Base-by-base conservation (phyloP, 1,140 invertebrate genomes). In the Hestina assimilis region DNA sequence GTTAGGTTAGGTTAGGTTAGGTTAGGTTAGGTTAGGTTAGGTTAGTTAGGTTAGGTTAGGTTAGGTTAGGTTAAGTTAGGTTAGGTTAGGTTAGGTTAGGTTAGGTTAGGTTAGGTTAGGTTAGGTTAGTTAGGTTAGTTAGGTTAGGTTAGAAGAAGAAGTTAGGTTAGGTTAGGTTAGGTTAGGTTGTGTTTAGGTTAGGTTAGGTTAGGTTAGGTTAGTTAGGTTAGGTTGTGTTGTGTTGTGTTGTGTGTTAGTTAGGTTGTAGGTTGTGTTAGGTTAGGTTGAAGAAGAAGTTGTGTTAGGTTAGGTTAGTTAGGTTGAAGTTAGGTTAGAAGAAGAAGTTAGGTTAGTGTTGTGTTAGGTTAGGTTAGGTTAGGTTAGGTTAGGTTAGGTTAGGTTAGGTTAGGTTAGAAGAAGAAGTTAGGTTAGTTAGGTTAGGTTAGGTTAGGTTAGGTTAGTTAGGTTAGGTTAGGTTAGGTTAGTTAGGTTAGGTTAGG, bases 11-110 rank as follows among this genome's bases (percentile, higher is more conserved):
- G 28, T 29, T 29, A 29, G 41, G 20, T 42, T 21, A 19, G 40
- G 20, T 42, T 21, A 19, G 41, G 24, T 45, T 26, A 23, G 41
- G 24, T 45, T 26, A 23, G 41, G 24, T 45, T 26, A 23, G 41
- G 24, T 45, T 26, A 23, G 41, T 45, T 45, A 45, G 41, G 41
- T 45, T 45, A 45, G 41, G 41, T 45, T 45, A 45, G 41, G 41
- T 45, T 45, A 45, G 41, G 41, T 45, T 45, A 45, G 41, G 41
- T 45, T 45, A 45, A 23, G 41, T 45, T 45, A 45, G 41, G 41
- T 45, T 45, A 45, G 41, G 41, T 45, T 45, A 45, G 41, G 38
- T 40, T 40, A 40, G 41, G 41, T 45, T 45, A 45, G 41, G 41
- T 45, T 45, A 40, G 38, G 38, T 40, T 40, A 40, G 38, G 38